phyloP scores from a whole-genome alignment of 2,888 invertebrate genomes.

The Agrenia bidenticulata region DNA sequence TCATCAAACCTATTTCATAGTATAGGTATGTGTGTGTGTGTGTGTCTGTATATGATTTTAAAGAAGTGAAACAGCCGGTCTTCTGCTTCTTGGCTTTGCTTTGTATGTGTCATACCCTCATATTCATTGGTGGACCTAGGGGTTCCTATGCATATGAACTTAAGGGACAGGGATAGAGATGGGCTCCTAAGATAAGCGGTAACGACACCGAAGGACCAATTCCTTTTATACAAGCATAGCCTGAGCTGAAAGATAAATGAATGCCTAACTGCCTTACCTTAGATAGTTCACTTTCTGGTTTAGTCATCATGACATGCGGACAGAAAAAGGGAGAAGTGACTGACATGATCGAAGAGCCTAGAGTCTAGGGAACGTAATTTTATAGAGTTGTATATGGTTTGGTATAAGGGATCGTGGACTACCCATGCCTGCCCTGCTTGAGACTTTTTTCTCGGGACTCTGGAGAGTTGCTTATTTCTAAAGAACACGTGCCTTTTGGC shows the following conservation, averaged over 20 bases:
- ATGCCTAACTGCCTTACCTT: neutral
- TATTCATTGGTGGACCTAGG: neutral
- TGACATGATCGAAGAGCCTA: slow-evolving; percentile 31
- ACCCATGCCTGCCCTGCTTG: slow-evolving; percentile 14
- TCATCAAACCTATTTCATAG: slow-evolving; percentile 4
- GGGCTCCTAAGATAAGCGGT: slow-evolving; percentile 9
- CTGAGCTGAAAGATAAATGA: neutral
- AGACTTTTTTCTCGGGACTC: slow-evolving; percentile 6
- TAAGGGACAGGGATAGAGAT: slow-evolving; percentile 7
- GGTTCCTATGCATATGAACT: neutral
- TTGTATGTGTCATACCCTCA: neutral
- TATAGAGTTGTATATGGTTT: neutral
- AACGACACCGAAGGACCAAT: slow-evolving; percentile 11
- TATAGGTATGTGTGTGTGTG: neutral
- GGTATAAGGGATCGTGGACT: neutral
- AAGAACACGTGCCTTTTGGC: slow-evolving; percentile 45
- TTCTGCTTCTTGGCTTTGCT: slow-evolving; percentile 14
- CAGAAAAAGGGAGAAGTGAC: neutral
- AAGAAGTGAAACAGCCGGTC: slow-evolving; percentile 10
- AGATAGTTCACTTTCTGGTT: slow-evolving; percentile 9
- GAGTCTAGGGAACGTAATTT: slow-evolving; percentile 1
- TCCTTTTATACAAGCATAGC: neutral
- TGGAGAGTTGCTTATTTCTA: neutral
- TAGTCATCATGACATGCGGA: slow-evolving; percentile 26
- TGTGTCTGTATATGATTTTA: neutral